A percentile compares a stretch with the other conserved stretches of the same genome.
phyloP scores from a whole-genome alignment of 2,113 vertebrate genomes.

The Xiphorhynchus elegans region DNA sequence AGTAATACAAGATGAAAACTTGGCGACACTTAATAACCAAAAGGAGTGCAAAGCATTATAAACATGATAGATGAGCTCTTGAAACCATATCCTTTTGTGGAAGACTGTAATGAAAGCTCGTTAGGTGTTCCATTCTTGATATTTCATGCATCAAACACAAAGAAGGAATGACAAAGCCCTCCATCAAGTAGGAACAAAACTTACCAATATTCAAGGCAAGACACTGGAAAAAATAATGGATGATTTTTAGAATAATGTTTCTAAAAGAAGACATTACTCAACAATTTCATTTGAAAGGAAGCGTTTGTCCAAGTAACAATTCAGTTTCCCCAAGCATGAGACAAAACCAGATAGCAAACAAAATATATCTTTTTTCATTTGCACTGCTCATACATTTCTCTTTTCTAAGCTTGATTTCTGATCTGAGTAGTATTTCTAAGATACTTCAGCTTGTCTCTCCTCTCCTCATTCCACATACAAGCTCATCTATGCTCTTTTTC shows the following conservation, averaged over 20 bases:
- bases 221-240: neutral
- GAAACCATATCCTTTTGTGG: neutral
- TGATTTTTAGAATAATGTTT: neutral
- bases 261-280: neutral
- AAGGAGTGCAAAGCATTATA: neutral
- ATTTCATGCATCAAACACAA: neutral
- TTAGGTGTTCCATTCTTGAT: neutral
- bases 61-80: neutral
- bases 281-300: neutral
- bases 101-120: neutral
- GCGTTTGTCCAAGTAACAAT: neutral
- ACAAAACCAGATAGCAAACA: neutral
- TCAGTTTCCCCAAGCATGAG: neutral
- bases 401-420: neutral
- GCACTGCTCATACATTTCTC: neutral
- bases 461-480: neutral
- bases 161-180: neutral
- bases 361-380: neutral
- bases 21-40: neutral
- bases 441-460: neutral
- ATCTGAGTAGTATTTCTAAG: neutral
- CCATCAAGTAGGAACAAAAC: neutral
- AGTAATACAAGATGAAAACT: neutral
- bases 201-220: neutral
- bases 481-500: neutral